Percentiles rank a stretch among this genome's conserved stretches.
Conservation (phyloP, 2,113 vertebrate species). For the Nothobranchius furzeri region DNA sequence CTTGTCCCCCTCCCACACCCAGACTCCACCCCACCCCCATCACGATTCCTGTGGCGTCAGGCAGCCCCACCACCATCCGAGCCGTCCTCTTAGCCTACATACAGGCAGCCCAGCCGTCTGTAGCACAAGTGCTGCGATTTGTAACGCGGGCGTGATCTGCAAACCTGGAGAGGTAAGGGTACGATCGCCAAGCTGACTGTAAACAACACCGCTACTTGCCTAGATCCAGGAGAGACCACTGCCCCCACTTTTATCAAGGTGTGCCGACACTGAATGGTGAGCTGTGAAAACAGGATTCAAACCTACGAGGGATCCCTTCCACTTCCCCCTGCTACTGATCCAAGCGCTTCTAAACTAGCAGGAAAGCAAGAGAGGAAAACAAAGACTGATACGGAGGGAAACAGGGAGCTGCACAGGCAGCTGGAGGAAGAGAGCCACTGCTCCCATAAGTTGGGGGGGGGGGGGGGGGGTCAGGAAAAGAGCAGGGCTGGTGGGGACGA, state of each 20-base stretch:
- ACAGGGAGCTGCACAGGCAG: constrained; percentile 48
- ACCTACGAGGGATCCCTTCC: constrained; percentile 27
- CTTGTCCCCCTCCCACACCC: constrained; percentile 37
- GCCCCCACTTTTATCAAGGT: constrained; percentile 18
- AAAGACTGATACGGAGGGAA: constrained; percentile 60
- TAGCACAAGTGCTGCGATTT: constrained; percentile 40
- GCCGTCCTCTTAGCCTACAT: constrained; percentile 77
- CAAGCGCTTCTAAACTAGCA: constrained; percentile 36
- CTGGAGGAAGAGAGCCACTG: constrained; percentile 43
- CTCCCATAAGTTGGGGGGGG: constrained; percentile 50
- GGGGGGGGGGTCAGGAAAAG: constrained; percentile 38
- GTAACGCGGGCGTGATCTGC: constrained; percentile 33
- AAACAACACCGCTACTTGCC: constrained; percentile 59
- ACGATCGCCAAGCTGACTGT: constrained; percentile 23
- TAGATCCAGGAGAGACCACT: constrained; percentile 43
- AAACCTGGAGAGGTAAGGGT: constrained; percentile 30
- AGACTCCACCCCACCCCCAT: constrained; percentile 68
- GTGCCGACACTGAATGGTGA: constrained; percentile 35
- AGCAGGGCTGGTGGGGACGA: constrained; percentile 29
- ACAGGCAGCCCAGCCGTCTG: constrained; percentile 60
- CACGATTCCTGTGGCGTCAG: constrained; percentile 59
- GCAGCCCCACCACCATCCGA: constrained; percentile 54
- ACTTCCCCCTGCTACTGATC: constrained; percentile 23
- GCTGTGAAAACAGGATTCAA: constrained; percentile 40
- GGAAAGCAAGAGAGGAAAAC: constrained; percentile 30